These are phyloP conservation scores for Epizoanthus fatuus DNA, from an alignment of 92 coral and sea anemone genomes.

Conservation along the genomic window DNA sequence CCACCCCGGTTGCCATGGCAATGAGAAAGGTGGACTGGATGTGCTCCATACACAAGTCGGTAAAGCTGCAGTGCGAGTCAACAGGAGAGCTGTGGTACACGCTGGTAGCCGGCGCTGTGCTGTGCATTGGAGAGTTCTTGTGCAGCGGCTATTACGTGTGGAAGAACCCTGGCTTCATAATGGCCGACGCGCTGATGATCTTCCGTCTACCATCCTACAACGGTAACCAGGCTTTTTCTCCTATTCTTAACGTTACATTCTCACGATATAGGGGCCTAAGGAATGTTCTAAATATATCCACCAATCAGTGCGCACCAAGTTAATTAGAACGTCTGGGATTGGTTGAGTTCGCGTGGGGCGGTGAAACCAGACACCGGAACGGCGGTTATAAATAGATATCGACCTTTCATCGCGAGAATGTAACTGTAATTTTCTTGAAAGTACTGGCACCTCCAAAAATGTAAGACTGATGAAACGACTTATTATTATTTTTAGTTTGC, in stretches of 20 bases:
- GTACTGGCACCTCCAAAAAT: no score
- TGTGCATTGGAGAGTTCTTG: constrained; percentile 63
- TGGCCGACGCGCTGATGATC: constrained; percentile 54
- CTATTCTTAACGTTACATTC: background rate
- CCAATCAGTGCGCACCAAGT: no score
- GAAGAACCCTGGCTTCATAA: constrained; percentile 61
- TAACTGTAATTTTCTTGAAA: no score
- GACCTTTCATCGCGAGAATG: no score
- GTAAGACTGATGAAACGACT: no score
- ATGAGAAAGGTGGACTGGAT: constrained; percentile 49
- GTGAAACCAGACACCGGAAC: no score
- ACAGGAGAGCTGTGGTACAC: constrained; percentile 37
- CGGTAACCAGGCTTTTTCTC: constrained; percentile 12
- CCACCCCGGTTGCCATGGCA: constrained; percentile 57
- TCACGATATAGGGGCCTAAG: background rate
- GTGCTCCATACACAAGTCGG: constrained; percentile 36
- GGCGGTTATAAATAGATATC: no score
- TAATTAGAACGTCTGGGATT: no score
- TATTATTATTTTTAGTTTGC: no score
- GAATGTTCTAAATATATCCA: background rate
- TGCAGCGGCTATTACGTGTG: constrained; percentile 55
- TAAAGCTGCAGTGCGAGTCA: constrained; percentile 51
- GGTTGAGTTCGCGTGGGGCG: no score
- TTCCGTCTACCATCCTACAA: constrained; percentile 72
- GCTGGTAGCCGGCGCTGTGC: constrained; percentile 45